Conservation (phyloP, 2,888 invertebrate species). For the Eupithecia abbreviata region DNA sequence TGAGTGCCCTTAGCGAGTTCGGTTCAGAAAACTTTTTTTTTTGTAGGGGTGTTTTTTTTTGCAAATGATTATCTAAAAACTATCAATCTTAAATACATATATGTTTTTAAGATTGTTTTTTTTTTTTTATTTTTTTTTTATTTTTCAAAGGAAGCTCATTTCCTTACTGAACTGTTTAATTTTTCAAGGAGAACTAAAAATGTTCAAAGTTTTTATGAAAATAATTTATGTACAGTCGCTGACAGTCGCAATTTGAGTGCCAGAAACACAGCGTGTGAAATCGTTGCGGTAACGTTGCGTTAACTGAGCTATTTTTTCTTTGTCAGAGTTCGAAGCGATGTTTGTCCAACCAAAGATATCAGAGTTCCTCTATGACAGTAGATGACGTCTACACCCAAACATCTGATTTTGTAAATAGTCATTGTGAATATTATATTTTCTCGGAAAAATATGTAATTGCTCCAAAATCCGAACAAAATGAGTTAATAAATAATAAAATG, state of each 20-base stretch:
- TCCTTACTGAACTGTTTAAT: slow-evolving; percentile 44
- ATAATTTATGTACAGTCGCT: slow-evolving; percentile 44
- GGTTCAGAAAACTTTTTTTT: neutral
- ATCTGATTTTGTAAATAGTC: neutral
- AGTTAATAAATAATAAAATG: neutral
- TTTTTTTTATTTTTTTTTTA: slow-evolving; percentile 24
- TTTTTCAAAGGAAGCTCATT: slow-evolving; percentile 36
- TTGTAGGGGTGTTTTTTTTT: too few species aligned
- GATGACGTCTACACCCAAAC: neutral
- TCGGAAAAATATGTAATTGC: neutral
- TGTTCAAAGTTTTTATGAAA: slow-evolving; percentile 42
- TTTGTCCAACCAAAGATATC: neutral
- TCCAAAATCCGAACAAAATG: neutral
- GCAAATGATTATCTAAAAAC: too few species aligned
- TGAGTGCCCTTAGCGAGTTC: neutral
- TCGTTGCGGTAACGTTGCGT: neutral
- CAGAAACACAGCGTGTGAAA: neutral
- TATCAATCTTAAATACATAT: too few species aligned
- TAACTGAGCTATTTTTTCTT: neutral
- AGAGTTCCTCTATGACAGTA: too few species aligned
- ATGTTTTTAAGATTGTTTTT: too few species aligned
- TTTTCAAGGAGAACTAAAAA: slow-evolving; percentile 50
- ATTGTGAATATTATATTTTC: neutral
- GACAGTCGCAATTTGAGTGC: slow-evolving; percentile 26
- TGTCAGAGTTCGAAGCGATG: neutral